phyloP scores from a whole-genome alignment of 2,113 vertebrate species.

The Nyctereutes procyonoides region DNA sequence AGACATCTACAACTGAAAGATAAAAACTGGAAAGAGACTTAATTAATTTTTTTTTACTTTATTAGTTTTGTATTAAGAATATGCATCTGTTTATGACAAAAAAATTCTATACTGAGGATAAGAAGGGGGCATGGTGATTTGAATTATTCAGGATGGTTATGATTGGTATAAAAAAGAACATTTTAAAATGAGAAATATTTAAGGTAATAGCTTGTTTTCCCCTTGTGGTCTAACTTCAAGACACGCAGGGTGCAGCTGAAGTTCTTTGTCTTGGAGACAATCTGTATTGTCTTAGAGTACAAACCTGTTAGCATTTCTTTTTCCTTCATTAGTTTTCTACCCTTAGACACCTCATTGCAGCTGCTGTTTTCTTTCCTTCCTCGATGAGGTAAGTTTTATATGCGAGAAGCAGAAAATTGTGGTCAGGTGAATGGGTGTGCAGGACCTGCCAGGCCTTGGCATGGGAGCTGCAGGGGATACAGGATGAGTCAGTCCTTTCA shows the following conservation, averaged over 20 bases:
- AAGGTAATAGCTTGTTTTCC: neutral
- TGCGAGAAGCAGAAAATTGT: neutral
- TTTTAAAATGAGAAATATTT: slow-evolving; percentile 42
- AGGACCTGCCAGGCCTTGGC: neutral
- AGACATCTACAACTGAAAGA: slow-evolving; percentile 42
- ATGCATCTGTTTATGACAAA: neutral
- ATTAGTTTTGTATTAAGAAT: slow-evolving; percentile 52
- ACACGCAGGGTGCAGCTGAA: neutral
- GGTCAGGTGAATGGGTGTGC: neutral
- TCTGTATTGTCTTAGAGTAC: neutral
- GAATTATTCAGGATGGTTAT: slow-evolving; percentile 31
- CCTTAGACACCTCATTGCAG: neutral
- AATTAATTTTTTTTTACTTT: neutral
- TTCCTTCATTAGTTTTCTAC: neutral
- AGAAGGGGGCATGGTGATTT: neutral
- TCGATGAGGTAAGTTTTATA: neutral
- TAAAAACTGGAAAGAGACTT: slow-evolving; percentile 35
- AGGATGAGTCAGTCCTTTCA: neutral
- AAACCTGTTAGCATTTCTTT: neutral
- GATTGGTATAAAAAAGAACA: neutral
- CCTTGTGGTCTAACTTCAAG: neutral
- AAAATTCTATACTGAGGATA: neutral
- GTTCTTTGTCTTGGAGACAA: slow-evolving; percentile 47
- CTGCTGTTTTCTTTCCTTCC: neutral
- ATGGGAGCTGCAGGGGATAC: neutral